Evolutionary conservation across 2,888 invertebrate species (phyloP).

Genomic region (Athrips mouffetella): DNA sequence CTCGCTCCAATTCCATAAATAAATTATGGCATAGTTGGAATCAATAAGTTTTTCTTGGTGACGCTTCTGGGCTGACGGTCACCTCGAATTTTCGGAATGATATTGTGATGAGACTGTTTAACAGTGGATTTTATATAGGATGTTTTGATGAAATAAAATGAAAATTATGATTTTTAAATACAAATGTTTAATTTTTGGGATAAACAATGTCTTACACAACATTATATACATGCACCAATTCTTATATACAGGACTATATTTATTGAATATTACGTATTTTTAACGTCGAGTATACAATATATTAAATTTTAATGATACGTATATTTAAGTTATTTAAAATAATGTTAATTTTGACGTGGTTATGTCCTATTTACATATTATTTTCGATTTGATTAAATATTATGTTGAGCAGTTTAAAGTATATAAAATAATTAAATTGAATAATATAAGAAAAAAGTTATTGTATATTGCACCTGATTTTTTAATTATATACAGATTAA

Average conservation of each 20-base stretch:
- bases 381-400: neutral
- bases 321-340: neutral
- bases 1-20: too few species aligned
- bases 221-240: slow-evolving; percentile 50
- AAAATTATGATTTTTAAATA: slow-evolving; percentile 34
- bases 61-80: too few species aligned
- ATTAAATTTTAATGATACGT: slow-evolving; percentile 10
- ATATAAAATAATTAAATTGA: neutral
- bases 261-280: slow-evolving; percentile 14
- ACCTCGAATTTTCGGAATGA: too few species aligned
- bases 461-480: slow-evolving; percentile 13
- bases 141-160: too few species aligned
- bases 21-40: too few species aligned
- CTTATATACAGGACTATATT: slow-evolving; percentile 19
- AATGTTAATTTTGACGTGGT: slow-evolving; percentile 3
- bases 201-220: slow-evolving; percentile 38
- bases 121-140: too few species aligned
- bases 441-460: neutral
- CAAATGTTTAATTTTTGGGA: slow-evolving; percentile 46
- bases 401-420: slow-evolving; percentile 10
- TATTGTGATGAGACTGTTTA: too few species aligned
- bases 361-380: slow-evolving; percentile 8
- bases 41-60: too few species aligned
- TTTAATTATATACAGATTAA: too few species aligned
- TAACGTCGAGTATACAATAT: slow-evolving; percentile 16